Conservation (phyloP, 2,113 vertebrate species). For the Hemiprocne comata region DNA sequence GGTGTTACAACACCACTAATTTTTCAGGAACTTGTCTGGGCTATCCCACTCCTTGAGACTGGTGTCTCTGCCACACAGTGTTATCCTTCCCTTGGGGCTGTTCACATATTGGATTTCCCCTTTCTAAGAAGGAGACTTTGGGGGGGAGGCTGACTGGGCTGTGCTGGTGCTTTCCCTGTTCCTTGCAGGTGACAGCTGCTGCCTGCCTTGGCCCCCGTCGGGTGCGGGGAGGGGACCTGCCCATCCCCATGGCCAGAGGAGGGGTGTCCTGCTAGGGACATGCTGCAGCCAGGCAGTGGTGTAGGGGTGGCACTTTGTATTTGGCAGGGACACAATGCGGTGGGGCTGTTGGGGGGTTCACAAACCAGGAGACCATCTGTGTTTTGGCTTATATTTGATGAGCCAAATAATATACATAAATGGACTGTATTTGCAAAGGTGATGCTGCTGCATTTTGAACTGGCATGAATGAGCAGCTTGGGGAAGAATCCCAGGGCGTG, state of each 20-base stretch:
- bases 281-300: rapidly evolving
- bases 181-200: background rate
- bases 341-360: background rate
- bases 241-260: rapidly evolving
- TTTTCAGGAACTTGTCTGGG: slow-evolving; percentile 43
- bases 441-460: background rate
- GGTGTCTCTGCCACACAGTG: background rate
- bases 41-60: background rate
- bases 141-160: background rate
- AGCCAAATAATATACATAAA: background rate
- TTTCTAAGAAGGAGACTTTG: background rate
- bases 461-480: background rate
- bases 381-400: background rate
- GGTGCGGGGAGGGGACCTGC: background rate
- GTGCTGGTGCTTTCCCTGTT: background rate
- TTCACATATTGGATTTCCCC: background rate
- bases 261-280: background rate
- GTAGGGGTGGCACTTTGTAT: background rate
- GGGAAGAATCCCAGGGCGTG: background rate
- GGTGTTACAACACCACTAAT: slow-evolving; percentile 51
- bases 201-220: too few species aligned
- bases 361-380: background rate
- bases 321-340: background rate
- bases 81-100: background rate
- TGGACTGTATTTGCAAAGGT: background rate